These are phyloP conservation scores for Prochilodus magdalenae DNA, from an alignment of 2,113 vertebrate genomes.

Conservation along the genomic window DNA sequence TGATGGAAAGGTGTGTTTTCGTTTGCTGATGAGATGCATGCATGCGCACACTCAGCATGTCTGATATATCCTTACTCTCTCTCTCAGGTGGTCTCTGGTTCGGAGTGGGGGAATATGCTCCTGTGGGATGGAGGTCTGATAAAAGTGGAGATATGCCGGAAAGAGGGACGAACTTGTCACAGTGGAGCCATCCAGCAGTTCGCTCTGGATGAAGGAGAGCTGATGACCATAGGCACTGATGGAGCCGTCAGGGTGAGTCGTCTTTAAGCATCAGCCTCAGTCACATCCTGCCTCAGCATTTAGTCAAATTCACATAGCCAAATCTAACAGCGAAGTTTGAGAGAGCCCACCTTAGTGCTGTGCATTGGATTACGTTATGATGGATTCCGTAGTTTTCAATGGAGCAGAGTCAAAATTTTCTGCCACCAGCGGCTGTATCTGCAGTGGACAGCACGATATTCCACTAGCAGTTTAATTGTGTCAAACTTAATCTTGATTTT, in stretches of 20 bases:
- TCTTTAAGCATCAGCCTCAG: not conserved
- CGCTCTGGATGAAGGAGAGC: slow-evolving; percentile 85
- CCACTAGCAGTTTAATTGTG: too few species aligned
- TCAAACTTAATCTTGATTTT: too few species aligned
- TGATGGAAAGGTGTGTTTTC: slow-evolving; percentile 85
- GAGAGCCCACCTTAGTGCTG: too few species aligned
- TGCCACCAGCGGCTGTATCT: too few species aligned
- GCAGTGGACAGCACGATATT: too few species aligned
- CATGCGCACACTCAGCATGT: not conserved
- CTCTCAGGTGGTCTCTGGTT: slow-evolving; percentile 90
- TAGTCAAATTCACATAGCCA: too few species aligned
- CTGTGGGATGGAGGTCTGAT: slow-evolving; percentile 91
- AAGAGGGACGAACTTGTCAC: slow-evolving; percentile 80
- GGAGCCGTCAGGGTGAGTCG: slow-evolving; percentile 85
- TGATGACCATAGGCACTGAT: slow-evolving; percentile 87
- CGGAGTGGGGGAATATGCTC: slow-evolving; percentile 93
- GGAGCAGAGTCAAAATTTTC: too few species aligned
- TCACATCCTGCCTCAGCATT: too few species aligned
- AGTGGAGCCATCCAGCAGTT: slow-evolving; percentile 84
- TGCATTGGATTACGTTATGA: too few species aligned
- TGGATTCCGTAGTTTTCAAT: too few species aligned
- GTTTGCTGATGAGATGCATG: not conserved
- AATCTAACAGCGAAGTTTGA: too few species aligned
- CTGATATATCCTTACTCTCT: not conserved
- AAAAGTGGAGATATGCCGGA: slow-evolving; percentile 87